A percentile compares a stretch with the other conserved stretches of the same genome.
phyloP scores from a whole-genome alignment of 2,113 vertebrate species.

The Oreotragus oreotragus region DNA sequence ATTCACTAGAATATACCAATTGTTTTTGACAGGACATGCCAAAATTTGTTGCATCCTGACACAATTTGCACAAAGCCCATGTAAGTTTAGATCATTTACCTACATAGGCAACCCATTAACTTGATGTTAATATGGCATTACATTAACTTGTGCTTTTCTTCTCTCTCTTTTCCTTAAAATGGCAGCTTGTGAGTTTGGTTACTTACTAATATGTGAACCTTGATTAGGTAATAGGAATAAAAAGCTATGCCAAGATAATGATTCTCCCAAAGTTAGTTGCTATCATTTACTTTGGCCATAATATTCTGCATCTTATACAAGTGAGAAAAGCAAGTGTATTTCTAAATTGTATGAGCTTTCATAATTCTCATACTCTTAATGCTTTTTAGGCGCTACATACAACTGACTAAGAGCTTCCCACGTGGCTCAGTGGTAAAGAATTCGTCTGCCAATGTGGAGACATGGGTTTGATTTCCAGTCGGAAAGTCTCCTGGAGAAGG shows the following conservation, averaged over 20 bases:
- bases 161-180: constrained; percentile 1
- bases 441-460: accelerated
- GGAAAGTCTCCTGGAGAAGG: background rate
- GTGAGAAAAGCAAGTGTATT: background rate
- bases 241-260: background rate
- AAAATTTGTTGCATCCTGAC: background rate
- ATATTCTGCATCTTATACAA: background rate
- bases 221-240: background rate
- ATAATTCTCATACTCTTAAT: background rate
- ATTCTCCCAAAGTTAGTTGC: background rate
- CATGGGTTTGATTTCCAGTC: background rate
- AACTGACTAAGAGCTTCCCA: background rate
- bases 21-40: background rate
- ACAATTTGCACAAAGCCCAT: background rate
- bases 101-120: background rate
- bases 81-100: background rate
- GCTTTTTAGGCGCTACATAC: background rate
- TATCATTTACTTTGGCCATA: background rate
- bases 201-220: background rate
- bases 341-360: background rate
- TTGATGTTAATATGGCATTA: background rate
- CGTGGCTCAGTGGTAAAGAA: background rate
- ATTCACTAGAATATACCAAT: background rate
- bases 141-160: background rate
- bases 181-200: background rate